Percentiles rank a stretch among this genome's conserved stretches.
phyloP scores from a whole-genome alignment of 2,113 vertebrate species.

The Dasypus novemcinctus region DNA sequence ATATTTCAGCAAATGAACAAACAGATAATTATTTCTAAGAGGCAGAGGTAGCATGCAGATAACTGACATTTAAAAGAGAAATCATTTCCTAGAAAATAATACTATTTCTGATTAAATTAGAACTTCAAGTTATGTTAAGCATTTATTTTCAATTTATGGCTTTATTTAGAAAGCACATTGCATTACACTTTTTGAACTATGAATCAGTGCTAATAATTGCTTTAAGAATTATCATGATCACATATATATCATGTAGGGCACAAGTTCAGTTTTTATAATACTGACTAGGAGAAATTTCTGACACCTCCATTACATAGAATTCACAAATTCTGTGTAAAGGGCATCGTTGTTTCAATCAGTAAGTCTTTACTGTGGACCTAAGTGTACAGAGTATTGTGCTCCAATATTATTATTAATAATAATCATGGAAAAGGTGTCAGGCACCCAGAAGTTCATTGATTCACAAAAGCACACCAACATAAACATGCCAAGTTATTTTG shows the following conservation, averaged over 20 bases:
- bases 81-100: conserved; percentile 49
- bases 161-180: background rate
- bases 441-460: background rate
- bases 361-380: too few relatives aligned
- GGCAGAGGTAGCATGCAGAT: conserved; percentile 46
- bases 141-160: background rate
- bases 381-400: accelerated
- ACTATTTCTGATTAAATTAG: conserved; percentile 1
- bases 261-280: background rate
- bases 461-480: background rate
- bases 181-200: background rate
- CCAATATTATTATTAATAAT: too few relatives aligned
- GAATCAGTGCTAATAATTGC: background rate
- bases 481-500: background rate
- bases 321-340: background rate
- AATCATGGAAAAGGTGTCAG: background rate
- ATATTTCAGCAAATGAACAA: conserved; percentile 69
- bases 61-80: conserved; percentile 18
- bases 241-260: accelerated
- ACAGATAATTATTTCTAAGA: conserved; percentile 69
- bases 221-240: background rate
- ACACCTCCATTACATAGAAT: background rate
- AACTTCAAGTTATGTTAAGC: conserved; percentile 47
- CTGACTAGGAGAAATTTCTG: background rate
- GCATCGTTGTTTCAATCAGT: background rate